A percentile compares a stretch with the other conserved stretches of the same genome.
Conservation (phyloP, 2,113 vertebrate species). For the Agapornis roseicollis region DNA sequence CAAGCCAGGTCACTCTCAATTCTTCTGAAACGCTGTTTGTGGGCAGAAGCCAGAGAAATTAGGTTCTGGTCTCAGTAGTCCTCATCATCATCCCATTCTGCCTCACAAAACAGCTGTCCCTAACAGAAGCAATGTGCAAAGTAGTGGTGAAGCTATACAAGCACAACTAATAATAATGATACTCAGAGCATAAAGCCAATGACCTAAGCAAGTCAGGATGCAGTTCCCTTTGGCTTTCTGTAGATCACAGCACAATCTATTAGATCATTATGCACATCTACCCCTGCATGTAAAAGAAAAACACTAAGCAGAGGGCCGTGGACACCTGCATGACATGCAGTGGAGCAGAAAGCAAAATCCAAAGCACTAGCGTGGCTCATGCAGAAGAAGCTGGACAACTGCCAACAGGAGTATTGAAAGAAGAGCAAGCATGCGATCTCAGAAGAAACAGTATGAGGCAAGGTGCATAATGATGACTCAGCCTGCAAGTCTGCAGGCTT, state of each 20-base stretch:
- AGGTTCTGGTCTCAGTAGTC: not conserved
- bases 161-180: not conserved
- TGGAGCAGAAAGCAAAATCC: not conserved
- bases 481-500: rapidly evolving
- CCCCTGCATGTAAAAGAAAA: not conserved
- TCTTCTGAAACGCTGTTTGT: not conserved
- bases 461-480: not conserved
- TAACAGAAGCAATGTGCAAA: not conserved
- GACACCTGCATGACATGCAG: not conserved
- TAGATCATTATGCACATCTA: not conserved
- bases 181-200: not conserved
- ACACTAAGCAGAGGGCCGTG: not conserved
- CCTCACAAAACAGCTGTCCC: not conserved
- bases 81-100: not conserved
- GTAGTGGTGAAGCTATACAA: not conserved
- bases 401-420: not conserved
- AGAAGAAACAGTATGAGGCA: not conserved
- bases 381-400: not conserved
- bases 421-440: not conserved
- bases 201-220: not conserved
- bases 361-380: not conserved
- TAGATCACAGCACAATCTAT: not conserved
- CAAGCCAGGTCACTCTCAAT: not conserved
- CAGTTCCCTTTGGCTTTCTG: not conserved
- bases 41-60: not conserved